phyloP scores from a whole-genome alignment of 2,113 vertebrate species.

The Glaucidium brasilianum region DNA sequence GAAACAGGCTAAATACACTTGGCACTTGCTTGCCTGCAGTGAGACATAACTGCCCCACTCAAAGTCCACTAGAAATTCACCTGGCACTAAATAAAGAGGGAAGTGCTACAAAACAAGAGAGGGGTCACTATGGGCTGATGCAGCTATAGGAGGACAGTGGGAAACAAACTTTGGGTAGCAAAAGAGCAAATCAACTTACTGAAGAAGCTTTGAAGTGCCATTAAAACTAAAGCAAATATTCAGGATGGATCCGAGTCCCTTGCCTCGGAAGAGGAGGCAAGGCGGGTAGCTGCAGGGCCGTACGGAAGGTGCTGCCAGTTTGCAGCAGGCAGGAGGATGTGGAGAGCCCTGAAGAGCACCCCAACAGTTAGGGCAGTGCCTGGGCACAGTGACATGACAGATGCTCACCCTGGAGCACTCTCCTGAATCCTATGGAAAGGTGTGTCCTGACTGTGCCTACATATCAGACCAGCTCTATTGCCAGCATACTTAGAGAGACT shows the following conservation, averaged over 20 bases:
- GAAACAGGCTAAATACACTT: neutral
- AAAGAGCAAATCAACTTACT: neutral
- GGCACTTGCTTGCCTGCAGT: neutral
- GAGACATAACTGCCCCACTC: neutral
- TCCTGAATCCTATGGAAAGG: neutral
- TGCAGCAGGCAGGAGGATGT: neutral
- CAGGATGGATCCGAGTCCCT: neutral
- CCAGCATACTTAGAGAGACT: neutral
- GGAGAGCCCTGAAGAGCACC: neutral
- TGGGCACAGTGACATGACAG: neutral
- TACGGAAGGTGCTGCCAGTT: neutral
- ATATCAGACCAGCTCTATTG: neutral
- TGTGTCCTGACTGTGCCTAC: neutral
- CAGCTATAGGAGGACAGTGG: neutral
- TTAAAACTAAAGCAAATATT: neutral
- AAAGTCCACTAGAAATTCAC: neutral
- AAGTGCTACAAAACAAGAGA: neutral
- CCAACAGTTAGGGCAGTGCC: neutral
- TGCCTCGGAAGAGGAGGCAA: neutral
- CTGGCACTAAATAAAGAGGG: neutral
- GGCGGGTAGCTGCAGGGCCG: neutral
- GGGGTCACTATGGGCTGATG: neutral
- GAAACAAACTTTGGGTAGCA: neutral
- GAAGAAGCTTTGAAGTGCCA: neutral
- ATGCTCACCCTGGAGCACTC: neutral